Conservation (phyloP, 2,797 vertebrate genomes). For the Tokudaia tokunoshimensis region DNA sequence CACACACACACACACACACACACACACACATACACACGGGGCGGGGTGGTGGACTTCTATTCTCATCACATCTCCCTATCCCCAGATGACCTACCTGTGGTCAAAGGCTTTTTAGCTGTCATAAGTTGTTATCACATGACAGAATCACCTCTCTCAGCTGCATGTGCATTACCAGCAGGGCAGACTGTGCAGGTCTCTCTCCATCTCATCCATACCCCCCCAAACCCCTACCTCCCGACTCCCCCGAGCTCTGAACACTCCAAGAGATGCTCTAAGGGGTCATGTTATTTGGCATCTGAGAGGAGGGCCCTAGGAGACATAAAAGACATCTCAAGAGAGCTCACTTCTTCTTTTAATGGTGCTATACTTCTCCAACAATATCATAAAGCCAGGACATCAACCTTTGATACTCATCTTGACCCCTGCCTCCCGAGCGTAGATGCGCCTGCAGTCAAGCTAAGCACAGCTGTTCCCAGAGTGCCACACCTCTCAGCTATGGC, state of each 20-base stretch:
- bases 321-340: background rate
- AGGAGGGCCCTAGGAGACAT: background rate
- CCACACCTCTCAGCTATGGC: background rate
- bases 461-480: background rate
- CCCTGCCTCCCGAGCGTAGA: background rate
- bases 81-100: conserved; percentile 24
- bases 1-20: background rate
- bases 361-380: background rate
- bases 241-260: background rate
- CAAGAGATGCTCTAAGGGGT: background rate
- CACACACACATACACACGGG: background rate
- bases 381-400: background rate
- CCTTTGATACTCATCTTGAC: background rate
- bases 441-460: background rate
- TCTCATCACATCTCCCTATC: conserved; percentile 24
- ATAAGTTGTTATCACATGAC: conserved; percentile 45
- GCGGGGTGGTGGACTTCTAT: background rate
- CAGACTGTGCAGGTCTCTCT: background rate
- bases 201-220: background rate
- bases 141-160: background rate
- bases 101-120: conserved; percentile 72
- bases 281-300: background rate
- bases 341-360: background rate
- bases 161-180: background rate
- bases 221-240: background rate